Evolutionary conservation across 2,113 vertebrate genomes (phyloP).

Genomic region (Pyxicephalus adspersus): DNA sequence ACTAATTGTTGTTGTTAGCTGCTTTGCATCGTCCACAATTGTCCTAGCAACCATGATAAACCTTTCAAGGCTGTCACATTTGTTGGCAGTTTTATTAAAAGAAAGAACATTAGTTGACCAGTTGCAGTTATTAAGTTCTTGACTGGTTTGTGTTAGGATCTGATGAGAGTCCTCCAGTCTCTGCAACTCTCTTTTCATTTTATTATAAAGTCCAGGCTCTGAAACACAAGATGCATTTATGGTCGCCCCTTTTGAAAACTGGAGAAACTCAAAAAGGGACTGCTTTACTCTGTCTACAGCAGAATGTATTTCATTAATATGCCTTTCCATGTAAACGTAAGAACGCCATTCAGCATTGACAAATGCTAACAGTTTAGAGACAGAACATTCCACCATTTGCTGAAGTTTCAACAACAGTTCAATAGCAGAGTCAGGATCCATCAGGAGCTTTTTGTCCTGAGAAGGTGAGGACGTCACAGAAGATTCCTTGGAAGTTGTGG

Average conservation of each 20-base stretch:
- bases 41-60: conserved; percentile 92
- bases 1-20: conserved; percentile 84
- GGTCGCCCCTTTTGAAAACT: conserved; percentile 79
- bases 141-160: conserved; percentile 88
- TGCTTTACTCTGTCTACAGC: conserved; percentile 82
- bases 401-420: conserved; percentile 82
- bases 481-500: conserved; percentile 85
- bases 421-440: conserved; percentile 85
- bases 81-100: conserved; percentile 78
- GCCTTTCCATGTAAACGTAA: conserved; percentile 82
- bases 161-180: conserved; percentile 91
- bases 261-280: conserved; percentile 78
- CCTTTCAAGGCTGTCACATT: conserved; percentile 88
- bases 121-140: conserved; percentile 77
- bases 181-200: conserved; percentile 86
- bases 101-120: conserved; percentile 84
- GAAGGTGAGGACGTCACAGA: conserved; percentile 74
- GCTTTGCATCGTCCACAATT: conserved; percentile 86
- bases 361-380: conserved; percentile 75
- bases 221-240: conserved; percentile 81
- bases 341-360: conserved; percentile 85
- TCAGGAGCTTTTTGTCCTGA: conserved; percentile 71
- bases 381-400: conserved; percentile 77
- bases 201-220: conserved; percentile 80
- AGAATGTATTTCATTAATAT: conserved; percentile 80